phyloP scores from a whole-genome alignment of 2,113 vertebrate species.

The Steatornis caripensis region DNA sequence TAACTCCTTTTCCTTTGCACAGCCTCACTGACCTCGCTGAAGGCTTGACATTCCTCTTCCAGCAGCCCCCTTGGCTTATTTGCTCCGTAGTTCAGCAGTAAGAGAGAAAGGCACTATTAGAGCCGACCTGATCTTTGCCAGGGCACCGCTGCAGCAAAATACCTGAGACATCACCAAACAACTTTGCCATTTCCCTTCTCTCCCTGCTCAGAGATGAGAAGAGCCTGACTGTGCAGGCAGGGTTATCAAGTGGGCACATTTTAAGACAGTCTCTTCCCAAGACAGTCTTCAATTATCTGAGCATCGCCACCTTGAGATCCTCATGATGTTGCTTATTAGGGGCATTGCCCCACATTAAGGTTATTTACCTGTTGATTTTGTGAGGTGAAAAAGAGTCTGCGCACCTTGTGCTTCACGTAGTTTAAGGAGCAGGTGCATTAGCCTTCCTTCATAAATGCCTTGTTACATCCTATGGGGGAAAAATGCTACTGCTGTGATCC shows the following conservation, averaged over 20 bases:
- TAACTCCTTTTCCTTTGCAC: background rate
- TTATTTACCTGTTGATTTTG: background rate
- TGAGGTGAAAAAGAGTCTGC: background rate
- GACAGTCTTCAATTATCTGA: background rate
- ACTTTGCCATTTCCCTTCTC: background rate
- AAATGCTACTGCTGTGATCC: background rate
- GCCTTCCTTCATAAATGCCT: background rate
- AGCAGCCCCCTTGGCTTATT: background rate
- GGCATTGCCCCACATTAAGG: background rate
- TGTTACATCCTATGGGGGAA: background rate
- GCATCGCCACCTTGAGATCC: background rate
- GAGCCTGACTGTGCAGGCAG: background rate
- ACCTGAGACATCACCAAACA: background rate
- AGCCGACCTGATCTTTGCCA: background rate
- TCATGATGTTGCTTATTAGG: background rate
- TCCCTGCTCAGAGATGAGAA: background rate
- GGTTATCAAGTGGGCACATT: background rate
- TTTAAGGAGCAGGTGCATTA: background rate
- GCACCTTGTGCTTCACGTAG: accelerated
- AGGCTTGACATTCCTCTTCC: background rate
- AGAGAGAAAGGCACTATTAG: background rate
- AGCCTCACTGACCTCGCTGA: background rate
- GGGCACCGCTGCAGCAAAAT: background rate
- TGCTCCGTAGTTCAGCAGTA: background rate
- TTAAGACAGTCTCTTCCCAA: background rate